A percentile compares a stretch with the other conserved stretches of the same genome.
Conservation (phyloP, 2,113 vertebrate species). For the Xenopus laevis region DNA sequence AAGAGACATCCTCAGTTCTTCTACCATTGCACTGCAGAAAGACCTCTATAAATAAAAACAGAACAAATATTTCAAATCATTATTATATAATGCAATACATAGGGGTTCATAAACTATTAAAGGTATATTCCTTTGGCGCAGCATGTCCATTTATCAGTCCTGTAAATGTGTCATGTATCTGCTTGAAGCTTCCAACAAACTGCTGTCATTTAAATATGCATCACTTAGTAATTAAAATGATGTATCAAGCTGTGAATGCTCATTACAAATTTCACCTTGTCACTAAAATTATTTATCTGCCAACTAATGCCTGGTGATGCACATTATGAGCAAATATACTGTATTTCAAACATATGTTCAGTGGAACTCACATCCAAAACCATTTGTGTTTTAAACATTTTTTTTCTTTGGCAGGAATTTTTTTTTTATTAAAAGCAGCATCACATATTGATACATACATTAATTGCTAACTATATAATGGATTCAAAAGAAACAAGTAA, state of each 20-base stretch:
- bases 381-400: too few relatives aligned
- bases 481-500: too few relatives aligned
- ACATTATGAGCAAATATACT: conserved; percentile 49
- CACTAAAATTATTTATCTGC: conserved; percentile 48
- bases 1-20: conserved; percentile 92
- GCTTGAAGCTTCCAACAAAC: conserved; percentile 48
- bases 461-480: too few relatives aligned
- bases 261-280: conserved; percentile 56
- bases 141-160: conserved; percentile 19
- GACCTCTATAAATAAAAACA: conserved; percentile 77
- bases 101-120: conserved; percentile 10
- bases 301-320: conserved; percentile 52
- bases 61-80: conserved; percentile 43
- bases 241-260: conserved; percentile 49
- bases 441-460: too few relatives aligned
- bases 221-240: conserved; percentile 53
- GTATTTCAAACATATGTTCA: conserved; percentile 47
- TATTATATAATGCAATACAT: conserved; percentile 42
- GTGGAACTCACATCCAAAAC: conserved; percentile 21
- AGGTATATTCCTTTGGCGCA: conserved; percentile 44
- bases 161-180: conserved; percentile 43
- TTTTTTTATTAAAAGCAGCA: too few relatives aligned
- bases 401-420: too few relatives aligned
- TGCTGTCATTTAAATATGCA: conserved; percentile 50
- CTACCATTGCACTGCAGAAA: conserved; percentile 97